Evolutionary conservation across 2,113 vertebrate species (phyloP).

Genomic region (Hucho hucho): DNA sequence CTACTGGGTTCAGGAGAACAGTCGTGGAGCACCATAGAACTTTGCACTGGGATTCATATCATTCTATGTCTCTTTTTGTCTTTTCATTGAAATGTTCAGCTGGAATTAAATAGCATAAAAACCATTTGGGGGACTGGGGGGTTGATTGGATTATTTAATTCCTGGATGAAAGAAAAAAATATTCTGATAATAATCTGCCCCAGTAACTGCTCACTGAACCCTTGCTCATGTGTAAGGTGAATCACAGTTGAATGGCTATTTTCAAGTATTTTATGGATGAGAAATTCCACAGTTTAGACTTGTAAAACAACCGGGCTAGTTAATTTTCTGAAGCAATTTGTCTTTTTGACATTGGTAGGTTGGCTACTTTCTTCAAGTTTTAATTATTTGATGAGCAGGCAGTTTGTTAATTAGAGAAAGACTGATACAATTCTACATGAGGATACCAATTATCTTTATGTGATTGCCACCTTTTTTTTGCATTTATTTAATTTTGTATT

Average conservation of each 20-base stretch:
- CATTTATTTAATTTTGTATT: neutral
- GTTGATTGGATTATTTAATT: constrained; percentile 42
- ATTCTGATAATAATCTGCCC: constrained; percentile 49
- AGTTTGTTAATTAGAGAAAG: neutral
- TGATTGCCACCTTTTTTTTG: too few species aligned
- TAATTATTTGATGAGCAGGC: neutral
- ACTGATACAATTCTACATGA: neutral
- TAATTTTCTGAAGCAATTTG: neutral
- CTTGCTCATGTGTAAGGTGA: constrained; percentile 27
- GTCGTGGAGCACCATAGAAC: constrained; percentile 29
- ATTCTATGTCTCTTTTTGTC: constrained; percentile 37
- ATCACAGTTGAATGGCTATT: constrained; percentile 20
- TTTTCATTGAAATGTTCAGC: neutral
- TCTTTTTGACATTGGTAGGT: neutral
- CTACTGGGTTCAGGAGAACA: constrained; percentile 20
- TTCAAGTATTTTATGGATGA: neutral
- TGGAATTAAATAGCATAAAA: constrained; percentile 18
- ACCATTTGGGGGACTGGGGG: constrained; percentile 9
- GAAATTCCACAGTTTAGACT: neutral
- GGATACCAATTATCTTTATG: neutral
- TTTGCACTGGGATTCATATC: constrained; percentile 50
- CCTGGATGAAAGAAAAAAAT: constrained; percentile 33
- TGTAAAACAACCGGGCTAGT: constrained; percentile 1
- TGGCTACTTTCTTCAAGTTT: neutral
- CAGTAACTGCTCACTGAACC: constrained; percentile 62